Conservation (phyloP, 2,888 invertebrate genomes). For the Agonopterix subpropinquella region DNA sequence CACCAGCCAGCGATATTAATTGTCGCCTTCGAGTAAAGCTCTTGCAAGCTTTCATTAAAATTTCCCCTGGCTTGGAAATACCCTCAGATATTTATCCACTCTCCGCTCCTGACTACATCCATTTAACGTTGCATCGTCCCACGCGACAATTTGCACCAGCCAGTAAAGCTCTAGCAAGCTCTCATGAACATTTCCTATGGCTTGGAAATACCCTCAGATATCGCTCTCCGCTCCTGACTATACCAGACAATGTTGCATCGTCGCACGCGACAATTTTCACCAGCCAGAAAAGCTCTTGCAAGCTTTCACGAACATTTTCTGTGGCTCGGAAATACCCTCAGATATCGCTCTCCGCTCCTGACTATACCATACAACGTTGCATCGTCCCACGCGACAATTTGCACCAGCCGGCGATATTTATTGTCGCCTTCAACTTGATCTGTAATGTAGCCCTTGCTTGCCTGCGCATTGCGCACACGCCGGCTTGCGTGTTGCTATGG, state of each 20-base stretch:
- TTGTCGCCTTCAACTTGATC: conserved; percentile 43
- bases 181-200: too few relatives aligned
- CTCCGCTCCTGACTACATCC: too few relatives aligned
- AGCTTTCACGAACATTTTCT: too few relatives aligned
- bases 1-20: conserved; percentile 36
- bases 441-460: conserved; percentile 17
- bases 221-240: too few relatives aligned
- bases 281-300: too few relatives aligned
- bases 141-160: conserved; percentile 32
- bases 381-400: conserved; percentile 31
- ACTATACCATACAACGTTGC: neutral
- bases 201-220: too few relatives aligned
- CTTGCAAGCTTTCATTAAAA: too few relatives aligned
- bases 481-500: neutral
- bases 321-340: too few relatives aligned
- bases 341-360: too few relatives aligned
- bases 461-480: conserved; percentile 2
- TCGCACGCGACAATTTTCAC: conserved; percentile 29
- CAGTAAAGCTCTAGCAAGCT: conserved; percentile 1
- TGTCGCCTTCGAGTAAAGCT: conserved; percentile 31
- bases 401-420: conserved; percentile 36
- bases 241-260: neutral
- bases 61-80: too few relatives aligned
- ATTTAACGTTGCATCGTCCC: conserved; percentile 10
- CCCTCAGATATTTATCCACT: too few relatives aligned